Evolutionary conservation across 2,888 invertebrate species (phyloP), one percentile per base, ranked within the genome.

Genomic region (Polydrusus pterygomalis): DNA sequence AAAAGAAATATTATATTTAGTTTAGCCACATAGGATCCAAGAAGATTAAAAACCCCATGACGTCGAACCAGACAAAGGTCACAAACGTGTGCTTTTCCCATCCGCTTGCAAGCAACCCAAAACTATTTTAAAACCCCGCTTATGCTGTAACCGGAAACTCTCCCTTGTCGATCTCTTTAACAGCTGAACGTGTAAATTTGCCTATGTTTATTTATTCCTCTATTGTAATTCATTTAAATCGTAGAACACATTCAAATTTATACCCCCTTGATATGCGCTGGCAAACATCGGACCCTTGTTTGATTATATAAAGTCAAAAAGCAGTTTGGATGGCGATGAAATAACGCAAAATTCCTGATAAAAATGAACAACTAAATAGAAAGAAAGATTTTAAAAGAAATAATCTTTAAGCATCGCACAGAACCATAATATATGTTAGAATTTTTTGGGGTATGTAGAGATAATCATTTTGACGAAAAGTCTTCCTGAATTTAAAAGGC

Each of bases 161-260:
- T 75, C 78, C 80, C 80, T 78, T 77, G 64, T 76, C 25, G 65
- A 74, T 74, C 78, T 74, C 75, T 70, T 81, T 69, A 83, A 84
- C 86, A 85, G 86, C 85, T 85, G 86, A 85, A 86, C 82, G 86
- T 87, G 87, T 87, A 86, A 87, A 87, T 87, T 87, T 86, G 86
- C 85, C 84, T 85, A 86, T 86, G 85, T 85, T 81, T 86, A 86
- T 87, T 87, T 87, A 86, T 87, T 86, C 86, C 83, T 84, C 84
- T 84, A 86, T 87, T 87, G 86, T 86, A 85, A 86, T 86, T 85
- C 85, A 86, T 86, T 70, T 86, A 85, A 85, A 86, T 84, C 84
- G 84, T 82, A 63, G 62, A 70, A n/a, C 45, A 82, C 84, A 86
- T 86, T 86, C 85, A 83, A 86, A 87, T 86, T 86, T 86, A 86